Base-by-base conservation (phyloP, 2,113 vertebrate species). In the Dermatemys mawii region DNA sequence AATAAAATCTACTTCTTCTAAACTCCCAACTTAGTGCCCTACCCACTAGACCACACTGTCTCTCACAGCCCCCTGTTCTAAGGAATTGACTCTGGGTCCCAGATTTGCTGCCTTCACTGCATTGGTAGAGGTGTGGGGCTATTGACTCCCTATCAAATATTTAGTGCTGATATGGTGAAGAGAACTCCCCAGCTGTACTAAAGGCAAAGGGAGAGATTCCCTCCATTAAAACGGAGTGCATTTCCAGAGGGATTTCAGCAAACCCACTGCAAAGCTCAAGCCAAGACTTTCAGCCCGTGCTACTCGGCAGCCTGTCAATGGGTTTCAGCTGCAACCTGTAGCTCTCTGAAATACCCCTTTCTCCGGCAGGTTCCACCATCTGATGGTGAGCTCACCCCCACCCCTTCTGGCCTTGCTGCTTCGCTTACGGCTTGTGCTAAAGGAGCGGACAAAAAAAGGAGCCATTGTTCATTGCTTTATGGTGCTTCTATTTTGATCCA, bases 401-500 rank as follows among this genome's bases (percentile, higher is more conserved):
- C 3, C 93, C 60, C 70, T 13, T 4, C 19, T 24, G 24, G 22
- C 55, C 67, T 32, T 0, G 6, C 90, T 79, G 87, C 87, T 84
- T 46, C 22, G 0, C 81, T 70, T 0, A 0, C 32, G 1, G 16
- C 75, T 16, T 1, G 8, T 2, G 5, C 57, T 0, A n/a, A 2
- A 3, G 51, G 22, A n/a, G 46, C 0, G 67, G 81, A 60, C 51
- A 53, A 2, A 24, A 24, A 1, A 70, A 7, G 63, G 55, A 92
- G 41, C 85, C 82, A 83, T 0, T 88, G 83, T 35, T 86, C 1
- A 1, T 7, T 78, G 83, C 81, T 1, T n/a, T 76, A 85, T 0
- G 1, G 4, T 4, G 87, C 63, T 82, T 10, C 50, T 2, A 3
- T 22, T 86, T 41, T 75, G 46, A 13, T 5, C n/a, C 46, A 0